phyloP scores from a whole-genome alignment of 2,113 vertebrate genomes.

The Garra rufa region DNA sequence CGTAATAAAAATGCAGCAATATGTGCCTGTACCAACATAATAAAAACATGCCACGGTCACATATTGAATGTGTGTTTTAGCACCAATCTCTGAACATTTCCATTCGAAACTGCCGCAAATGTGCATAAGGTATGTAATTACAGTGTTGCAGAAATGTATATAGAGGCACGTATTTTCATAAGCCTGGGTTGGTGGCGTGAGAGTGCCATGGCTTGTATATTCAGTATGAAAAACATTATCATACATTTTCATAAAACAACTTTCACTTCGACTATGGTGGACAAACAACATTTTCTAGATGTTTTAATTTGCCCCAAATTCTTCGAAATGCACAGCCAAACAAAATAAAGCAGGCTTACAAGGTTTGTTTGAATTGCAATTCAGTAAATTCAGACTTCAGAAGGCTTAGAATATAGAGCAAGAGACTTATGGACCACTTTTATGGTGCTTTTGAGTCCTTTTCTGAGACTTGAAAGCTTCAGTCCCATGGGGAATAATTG shows the following conservation, averaged over 20 bases:
- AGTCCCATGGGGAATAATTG: slow-evolving; percentile 2
- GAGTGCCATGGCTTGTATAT: too few species aligned
- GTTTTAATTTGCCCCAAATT: background rate
- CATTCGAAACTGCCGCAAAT: too few species aligned
- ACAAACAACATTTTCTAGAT: background rate
- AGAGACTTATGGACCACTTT: background rate
- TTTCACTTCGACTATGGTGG: background rate
- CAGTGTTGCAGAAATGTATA: too few species aligned
- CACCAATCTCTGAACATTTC: too few species aligned
- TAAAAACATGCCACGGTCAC: too few species aligned
- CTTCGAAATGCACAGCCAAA: background rate
- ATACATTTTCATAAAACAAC: background rate
- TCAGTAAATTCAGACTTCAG: too few species aligned
- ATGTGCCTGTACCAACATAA: too few species aligned
- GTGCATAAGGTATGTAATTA: too few species aligned
- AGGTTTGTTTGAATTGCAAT: background rate
- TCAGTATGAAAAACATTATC: background rate
- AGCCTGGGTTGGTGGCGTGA: too few species aligned
- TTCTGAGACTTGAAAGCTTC: background rate
- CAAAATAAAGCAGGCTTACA: background rate
- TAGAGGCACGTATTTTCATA: too few species aligned
- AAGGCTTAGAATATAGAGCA: background rate
- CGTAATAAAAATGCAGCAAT: too few species aligned
- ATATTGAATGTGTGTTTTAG: too few species aligned
- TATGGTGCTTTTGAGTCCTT: background rate